These are phyloP conservation scores for Nasalis larvatus DNA, from an alignment of 2,113 vertebrate genomes.

Conservation along the genomic window DNA sequence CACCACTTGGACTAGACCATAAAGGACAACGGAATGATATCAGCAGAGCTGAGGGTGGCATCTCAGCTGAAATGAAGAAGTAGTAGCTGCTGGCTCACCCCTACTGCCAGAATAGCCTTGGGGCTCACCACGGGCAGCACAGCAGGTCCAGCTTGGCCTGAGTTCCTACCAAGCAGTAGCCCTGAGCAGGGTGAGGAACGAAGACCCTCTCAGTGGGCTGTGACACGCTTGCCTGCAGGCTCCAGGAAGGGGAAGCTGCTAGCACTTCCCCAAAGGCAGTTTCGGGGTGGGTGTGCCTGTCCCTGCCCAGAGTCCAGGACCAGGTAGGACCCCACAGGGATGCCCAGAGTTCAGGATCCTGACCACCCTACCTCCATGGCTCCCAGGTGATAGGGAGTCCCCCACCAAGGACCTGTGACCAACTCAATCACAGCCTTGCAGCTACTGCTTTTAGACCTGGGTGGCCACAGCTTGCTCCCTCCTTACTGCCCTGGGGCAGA, in stretches of 20 bases:
- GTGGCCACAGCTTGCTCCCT: not conserved
- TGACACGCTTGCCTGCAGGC: not conserved
- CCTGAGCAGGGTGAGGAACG: not conserved
- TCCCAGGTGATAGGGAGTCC: not conserved
- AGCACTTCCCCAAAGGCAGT: slow-evolving; percentile 73
- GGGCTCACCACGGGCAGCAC: not conserved
- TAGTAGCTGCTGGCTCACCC: not conserved
- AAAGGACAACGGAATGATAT: not conserved
- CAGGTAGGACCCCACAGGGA: not conserved
- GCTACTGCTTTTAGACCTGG: not conserved
- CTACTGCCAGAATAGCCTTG: not conserved
- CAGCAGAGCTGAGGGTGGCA: not conserved
- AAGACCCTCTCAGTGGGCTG: slow-evolving; percentile 31
- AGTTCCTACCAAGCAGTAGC: not conserved
- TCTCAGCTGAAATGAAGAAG: not conserved
- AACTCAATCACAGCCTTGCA: not conserved
- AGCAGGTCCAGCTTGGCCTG: not conserved
- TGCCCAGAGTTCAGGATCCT: not conserved
- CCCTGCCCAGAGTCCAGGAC: not conserved
- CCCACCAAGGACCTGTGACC: not conserved
- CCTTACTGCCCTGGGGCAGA: not conserved
- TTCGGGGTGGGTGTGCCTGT: slow-evolving; percentile 42
- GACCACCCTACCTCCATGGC: not conserved
- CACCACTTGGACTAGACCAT: not conserved
- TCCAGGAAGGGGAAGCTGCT: slow-evolving; percentile 68